phyloP scores from a whole-genome alignment of 2,888 invertebrate genomes.

The Mactromeris polynyma region DNA sequence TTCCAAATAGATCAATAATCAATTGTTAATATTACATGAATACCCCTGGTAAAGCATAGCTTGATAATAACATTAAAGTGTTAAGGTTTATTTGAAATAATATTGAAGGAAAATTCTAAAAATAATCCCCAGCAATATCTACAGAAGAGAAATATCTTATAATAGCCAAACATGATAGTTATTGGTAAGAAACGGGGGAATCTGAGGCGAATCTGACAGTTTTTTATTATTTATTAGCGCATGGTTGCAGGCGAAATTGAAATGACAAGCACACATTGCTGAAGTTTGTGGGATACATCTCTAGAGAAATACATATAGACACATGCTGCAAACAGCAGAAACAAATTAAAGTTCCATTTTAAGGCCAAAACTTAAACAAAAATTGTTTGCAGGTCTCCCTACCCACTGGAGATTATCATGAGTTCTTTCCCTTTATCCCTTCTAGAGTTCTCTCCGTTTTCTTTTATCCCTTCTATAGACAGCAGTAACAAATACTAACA shows the following conservation, averaged over 20 bases:
- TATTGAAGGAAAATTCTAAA: not conserved
- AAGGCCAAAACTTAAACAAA: not conserved
- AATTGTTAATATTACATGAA: not conserved
- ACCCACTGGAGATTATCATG: no score
- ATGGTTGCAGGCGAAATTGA: not conserved
- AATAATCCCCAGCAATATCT: not conserved
- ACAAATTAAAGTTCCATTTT: not conserved
- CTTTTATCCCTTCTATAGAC: no score
- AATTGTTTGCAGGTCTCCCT: no score
- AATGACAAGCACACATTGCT: not conserved
- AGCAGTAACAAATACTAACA: no score
- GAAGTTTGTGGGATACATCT: not conserved
- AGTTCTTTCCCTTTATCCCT: no score
- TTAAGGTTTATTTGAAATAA: not conserved
- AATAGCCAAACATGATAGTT: not conserved
- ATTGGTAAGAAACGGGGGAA: not conserved
- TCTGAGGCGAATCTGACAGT: not conserved
- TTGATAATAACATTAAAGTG: not conserved
- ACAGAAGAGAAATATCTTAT: not conserved
- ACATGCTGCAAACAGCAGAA: not conserved
- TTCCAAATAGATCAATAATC: slow-evolving; percentile 12
- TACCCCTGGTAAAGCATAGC: not conserved
- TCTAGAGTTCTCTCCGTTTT: no score
- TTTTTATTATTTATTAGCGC: slow-evolving; percentile 13
- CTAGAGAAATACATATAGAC: not conserved